Base-by-base conservation (phyloP, 2,888 invertebrate genomes). In the Drosophila melanosoma region DNA sequence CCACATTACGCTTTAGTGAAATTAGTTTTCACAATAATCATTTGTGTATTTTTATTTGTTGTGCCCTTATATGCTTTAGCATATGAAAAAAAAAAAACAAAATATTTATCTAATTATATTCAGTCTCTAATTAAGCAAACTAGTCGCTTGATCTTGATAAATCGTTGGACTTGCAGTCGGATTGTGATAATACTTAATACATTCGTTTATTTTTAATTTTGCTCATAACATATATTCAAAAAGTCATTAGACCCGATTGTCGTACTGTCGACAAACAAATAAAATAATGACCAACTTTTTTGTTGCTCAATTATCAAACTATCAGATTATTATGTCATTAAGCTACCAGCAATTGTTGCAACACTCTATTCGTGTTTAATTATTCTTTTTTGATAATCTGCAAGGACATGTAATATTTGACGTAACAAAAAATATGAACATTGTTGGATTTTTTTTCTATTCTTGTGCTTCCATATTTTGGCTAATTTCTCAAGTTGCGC, bases 11-110 rank as follows among this genome's bases (percentile, higher is more conserved):
- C 33, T 42, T 33, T 61, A 69, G 90, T 75, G 90, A 89, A 85
- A 89, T 85, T 81, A 83, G 84, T 76, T 63, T 72, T 36, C 70
- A 66, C 62, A 54, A 69, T 70, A 75, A 75, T 70, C 70, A 77
- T 81, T 82, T 67, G 68, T 65, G 20, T 40, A 40, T 49, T 51
- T 64, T 67, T 65, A 32, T n/a, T 15, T 57, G 3, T 49, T 57
- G n/a, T 61, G 7, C 23, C n/a, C n/a, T n/a, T n/a, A n/a, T n/a
- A n/a, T n/a, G n/a, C n/a, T n/a, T n/a, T n/a, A n/a, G n/a, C n/a
- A n/a, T n/a, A n/a, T n/a, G n/a, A n/a, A 23, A 23, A 23, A 23
- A 23, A 23, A 12, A 20, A 49, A 15, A 49, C 17, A 17, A 29
- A 4, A 35, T 23, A 35, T 35, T 2, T 45, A 20, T 45, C 12